These are phyloP conservation scores for Harpagoxenus sublaevis DNA, from an alignment of 2,888 invertebrate species.

Conservation along the genomic window DNA sequence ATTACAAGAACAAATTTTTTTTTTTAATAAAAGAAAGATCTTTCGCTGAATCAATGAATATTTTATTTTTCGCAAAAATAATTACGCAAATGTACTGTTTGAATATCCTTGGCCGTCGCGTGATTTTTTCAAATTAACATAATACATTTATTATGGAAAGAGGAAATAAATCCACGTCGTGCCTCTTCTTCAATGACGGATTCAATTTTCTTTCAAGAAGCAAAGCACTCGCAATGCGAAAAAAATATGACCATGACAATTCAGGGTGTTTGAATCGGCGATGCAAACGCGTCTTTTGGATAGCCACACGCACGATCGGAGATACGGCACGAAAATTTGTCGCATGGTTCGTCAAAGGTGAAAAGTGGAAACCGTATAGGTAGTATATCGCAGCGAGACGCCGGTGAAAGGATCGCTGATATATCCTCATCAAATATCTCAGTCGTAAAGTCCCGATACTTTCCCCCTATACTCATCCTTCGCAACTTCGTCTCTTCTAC, in stretches of 20 bases:
- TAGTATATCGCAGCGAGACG: conserved; percentile 34
- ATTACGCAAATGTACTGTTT: not conserved
- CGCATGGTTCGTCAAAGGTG: conserved; percentile 70
- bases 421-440: conserved; percentile 37
- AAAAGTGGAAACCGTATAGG: conserved; percentile 66
- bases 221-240: not conserved
- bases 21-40: not conserved
- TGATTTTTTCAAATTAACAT: not conserved
- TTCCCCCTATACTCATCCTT: not conserved
- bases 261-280: conserved; percentile 15
- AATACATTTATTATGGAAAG: not conserved
- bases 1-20: not conserved
- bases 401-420: conserved; percentile 71
- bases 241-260: conserved; percentile 14
- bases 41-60: not conserved
- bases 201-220: conserved; percentile 30
- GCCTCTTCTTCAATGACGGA: not conserved
- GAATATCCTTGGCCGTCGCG: not conserved
- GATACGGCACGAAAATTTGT: conserved; percentile 60
- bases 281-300: conserved; percentile 52
- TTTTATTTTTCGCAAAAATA: not conserved
- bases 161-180: not conserved
- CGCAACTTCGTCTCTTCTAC: not conserved
- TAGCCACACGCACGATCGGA: conserved; percentile 47
- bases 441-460: conserved; percentile 2